Evolutionary conservation across 1,140 invertebrate species (phyloP).

Genomic region (Cyclargus thomasi): DNA sequence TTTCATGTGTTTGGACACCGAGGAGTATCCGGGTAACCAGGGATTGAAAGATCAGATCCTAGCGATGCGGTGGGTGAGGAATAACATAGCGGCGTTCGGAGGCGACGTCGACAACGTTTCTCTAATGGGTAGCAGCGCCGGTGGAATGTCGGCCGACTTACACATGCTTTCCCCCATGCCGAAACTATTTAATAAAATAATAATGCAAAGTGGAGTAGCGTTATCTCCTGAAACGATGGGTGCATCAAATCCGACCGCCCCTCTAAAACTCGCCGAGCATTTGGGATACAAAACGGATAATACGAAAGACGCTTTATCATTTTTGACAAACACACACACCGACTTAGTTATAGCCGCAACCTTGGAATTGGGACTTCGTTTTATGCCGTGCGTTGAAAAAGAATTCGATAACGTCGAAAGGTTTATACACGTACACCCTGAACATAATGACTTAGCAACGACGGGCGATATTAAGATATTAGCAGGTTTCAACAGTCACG

Average conservation of each 20-base stretch:
- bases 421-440: constrained; percentile 27
- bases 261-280: constrained; percentile 28
- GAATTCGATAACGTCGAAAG: constrained; percentile 28
- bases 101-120: constrained; percentile 21
- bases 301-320: constrained; percentile 25
- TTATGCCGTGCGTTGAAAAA: constrained; percentile 31
- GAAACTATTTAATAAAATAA: constrained; percentile 34
- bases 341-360: constrained; percentile 26
- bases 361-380: constrained; percentile 8
- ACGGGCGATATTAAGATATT: constrained; percentile 25
- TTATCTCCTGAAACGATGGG: background rate
- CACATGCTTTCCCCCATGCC: constrained; percentile 29
- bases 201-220: constrained; percentile 33
- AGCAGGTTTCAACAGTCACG: constrained; percentile 26
- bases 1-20: constrained; percentile 22
- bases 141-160: constrained; percentile 22
- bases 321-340: constrained; percentile 23
- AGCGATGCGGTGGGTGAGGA: background rate
- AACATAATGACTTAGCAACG: constrained; percentile 21
- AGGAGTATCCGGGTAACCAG: constrained; percentile 18
- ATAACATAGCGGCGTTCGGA: constrained; percentile 20
- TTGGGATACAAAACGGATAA: constrained; percentile 28
- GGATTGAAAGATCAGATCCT: constrained; percentile 15
- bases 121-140: constrained; percentile 18
- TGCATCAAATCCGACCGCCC: constrained; percentile 13